Evolutionary conservation across 2,113 vertebrate species (phyloP), one percentile per base, ranked within the genome.

Genomic region (Tachysurus fulvidraco): DNA sequence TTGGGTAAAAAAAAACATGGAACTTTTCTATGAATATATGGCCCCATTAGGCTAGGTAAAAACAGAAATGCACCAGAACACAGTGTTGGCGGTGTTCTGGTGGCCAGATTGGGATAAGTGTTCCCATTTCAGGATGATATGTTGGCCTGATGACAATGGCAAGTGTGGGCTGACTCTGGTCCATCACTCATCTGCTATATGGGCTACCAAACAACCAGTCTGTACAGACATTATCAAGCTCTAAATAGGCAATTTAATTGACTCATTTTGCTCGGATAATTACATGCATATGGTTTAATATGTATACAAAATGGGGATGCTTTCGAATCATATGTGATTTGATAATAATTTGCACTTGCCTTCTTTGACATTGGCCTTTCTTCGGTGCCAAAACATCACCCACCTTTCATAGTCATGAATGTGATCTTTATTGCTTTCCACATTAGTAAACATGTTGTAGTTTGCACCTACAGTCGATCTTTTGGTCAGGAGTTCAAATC

Each of bases 121-220:
- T 78, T 78, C 54, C 28, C 50, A 54, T 78, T 78, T 28, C 50
- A 54, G 25, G 54, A 0, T 78, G 50, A 52, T 16, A 9, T 78
- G 13, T 78, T 28, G 25, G 74, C 74, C 50, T 55, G 74, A 17
- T 54, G 50, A 55, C n/a, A 52, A 5, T 54, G 14, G n/a, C 54
- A 78, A 78, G 7, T 30, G 74, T 78, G 50, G 25, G 74, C 50
- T 28, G 74, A n/a, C 50, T 54, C 50, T n/a, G 46, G 50, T 7
- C 74, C 74, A 54, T 54, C 74, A 78, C 50, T 78, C 74, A 78
- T 78, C 50, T 54, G 50, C 12, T 25, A 50, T n/a, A 11, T 76
- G 23, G 73, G 73, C 50, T 54, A 50, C 23, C 25, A 28, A 23
- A 77, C 46, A 52, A 1, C 23, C 25, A 9, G 46, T 52, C 52